Evolutionary conservation across 2,797 vertebrate species (phyloP).

Genomic region (Notoglanidium macrostoma): DNA sequence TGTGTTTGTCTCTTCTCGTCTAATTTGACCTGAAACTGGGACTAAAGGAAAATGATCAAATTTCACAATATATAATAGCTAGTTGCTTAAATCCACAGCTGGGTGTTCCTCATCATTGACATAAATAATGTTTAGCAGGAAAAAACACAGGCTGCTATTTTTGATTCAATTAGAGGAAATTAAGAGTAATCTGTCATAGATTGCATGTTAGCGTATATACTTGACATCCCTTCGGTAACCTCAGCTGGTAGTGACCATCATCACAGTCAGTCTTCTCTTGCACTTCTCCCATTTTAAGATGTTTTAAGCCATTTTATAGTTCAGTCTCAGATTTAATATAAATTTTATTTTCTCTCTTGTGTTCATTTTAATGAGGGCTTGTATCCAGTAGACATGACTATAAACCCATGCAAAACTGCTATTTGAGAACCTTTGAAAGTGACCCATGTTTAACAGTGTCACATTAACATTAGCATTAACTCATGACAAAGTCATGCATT

Average conservation of each 20-base stretch:
- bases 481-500: not conserved
- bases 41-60: not conserved
- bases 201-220: not conserved
- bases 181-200: slow-evolving; percentile 23
- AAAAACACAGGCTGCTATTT: slow-evolving; percentile 20
- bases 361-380: not conserved
- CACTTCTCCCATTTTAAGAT: not conserved
- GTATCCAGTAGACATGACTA: not conserved
- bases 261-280: not conserved
- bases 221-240: not conserved
- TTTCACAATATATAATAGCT: slow-evolving; percentile 10
- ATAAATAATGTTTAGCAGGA: not conserved
- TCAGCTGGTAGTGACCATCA: no score
- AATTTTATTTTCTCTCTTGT: not conserved
- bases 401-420: not conserved
- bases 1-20: slow-evolving; percentile 8
- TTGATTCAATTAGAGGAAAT: slow-evolving; percentile 12
- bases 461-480: not conserved
- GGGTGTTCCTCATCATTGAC: slow-evolving; percentile 7
- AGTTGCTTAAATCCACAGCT: slow-evolving; percentile 20
- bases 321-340: not conserved
- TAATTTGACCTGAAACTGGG: slow-evolving; percentile 22
- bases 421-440: not conserved
- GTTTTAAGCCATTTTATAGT: not conserved
- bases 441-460: not conserved